phyloP scores from a whole-genome alignment of 2,888 invertebrate species.

The Sinotaia quadrata region DNA sequence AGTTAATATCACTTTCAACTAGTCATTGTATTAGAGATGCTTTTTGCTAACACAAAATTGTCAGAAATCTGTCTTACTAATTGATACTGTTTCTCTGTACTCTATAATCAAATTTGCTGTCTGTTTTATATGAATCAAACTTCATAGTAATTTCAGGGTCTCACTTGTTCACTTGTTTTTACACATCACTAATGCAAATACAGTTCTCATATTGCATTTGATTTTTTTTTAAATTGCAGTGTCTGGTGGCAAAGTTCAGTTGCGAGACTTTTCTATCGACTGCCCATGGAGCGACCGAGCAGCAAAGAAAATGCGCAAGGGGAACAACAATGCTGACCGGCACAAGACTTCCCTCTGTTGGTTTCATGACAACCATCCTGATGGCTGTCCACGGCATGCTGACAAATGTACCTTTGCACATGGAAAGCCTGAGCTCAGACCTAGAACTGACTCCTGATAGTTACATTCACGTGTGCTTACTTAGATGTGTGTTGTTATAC shows the following conservation, averaged over 20 bases:
- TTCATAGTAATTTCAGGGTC: too few relatives aligned
- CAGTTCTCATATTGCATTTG: background rate
- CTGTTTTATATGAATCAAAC: too few relatives aligned
- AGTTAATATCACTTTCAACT: too few relatives aligned
- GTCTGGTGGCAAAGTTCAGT: constrained; percentile 58
- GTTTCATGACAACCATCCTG: constrained; percentile 87
- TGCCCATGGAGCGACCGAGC: constrained; percentile 47
- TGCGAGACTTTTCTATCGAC: constrained; percentile 58
- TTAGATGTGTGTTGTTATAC: too few relatives aligned
- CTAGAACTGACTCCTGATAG: constrained; percentile 7
- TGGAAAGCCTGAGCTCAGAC: constrained; percentile 58
- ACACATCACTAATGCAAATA: background rate
- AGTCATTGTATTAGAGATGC: too few relatives aligned
- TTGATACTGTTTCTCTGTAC: too few relatives aligned
- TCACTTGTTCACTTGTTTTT: too few relatives aligned
- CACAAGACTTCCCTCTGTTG: constrained; percentile 78
- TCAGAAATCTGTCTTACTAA: too few relatives aligned
- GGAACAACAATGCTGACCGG: constrained; percentile 15
- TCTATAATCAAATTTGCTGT: too few relatives aligned
- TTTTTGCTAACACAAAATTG: too few relatives aligned
- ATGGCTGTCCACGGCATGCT: constrained; percentile 83
- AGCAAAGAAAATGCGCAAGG: constrained; percentile 40
- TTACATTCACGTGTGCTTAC: too few relatives aligned
- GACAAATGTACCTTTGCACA: constrained; percentile 84
- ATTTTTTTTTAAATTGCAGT: constrained; percentile 48